phyloP scores from a whole-genome alignment of 2,113 vertebrate species.

The Myotis lucifugus region DNA sequence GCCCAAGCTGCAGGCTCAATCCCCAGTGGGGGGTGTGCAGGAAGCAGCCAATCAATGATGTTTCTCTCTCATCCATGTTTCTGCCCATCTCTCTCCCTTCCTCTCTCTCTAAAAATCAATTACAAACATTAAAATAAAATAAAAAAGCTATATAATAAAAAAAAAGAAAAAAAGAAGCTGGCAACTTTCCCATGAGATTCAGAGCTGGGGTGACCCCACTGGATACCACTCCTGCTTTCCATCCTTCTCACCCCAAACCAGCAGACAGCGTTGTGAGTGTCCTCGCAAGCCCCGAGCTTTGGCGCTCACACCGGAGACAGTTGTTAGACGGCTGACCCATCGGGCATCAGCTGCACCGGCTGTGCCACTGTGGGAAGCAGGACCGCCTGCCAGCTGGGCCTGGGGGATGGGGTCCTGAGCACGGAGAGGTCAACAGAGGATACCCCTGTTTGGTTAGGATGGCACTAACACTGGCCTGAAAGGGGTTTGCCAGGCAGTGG shows the following conservation, averaged over 20 bases:
- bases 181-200: background rate
- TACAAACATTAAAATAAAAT: no score
- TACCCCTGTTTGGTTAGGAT: rapidly evolving
- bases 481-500: background rate
- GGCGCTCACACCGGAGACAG: background rate
- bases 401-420: background rate
- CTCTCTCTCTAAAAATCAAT: no score
- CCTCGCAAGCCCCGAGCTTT: rapidly evolving
- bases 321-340: rapidly evolving
- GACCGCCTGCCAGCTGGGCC: rapidly evolving
- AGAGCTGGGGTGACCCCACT: background rate
- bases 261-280: background rate
- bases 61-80: no score
- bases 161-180: background rate
- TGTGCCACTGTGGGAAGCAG: background rate
- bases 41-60: no score
- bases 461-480: rapidly evolving
- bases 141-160: no score
- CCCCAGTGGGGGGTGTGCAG: no score
- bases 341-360: background rate
- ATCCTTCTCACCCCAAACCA: background rate
- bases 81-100: no score
- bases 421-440: background rate
- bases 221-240: background rate
- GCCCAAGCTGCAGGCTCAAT: no score